These are phyloP conservation scores for Lepidonotus clava DNA, from an alignment of 2,888 invertebrate genomes.

Conservation along the genomic window DNA sequence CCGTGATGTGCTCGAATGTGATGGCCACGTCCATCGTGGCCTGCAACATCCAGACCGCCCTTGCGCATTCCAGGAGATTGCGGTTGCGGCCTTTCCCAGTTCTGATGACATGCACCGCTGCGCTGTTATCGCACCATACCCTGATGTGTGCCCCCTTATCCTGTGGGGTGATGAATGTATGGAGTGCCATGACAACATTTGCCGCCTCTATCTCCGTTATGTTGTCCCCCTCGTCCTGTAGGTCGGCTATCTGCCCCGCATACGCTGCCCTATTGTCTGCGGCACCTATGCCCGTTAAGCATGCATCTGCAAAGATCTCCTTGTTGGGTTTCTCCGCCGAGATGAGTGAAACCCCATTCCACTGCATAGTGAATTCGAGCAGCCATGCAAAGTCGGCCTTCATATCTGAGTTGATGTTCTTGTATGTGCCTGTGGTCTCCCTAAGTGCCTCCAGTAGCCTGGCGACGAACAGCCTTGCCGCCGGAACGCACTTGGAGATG, in stretches of 20 bases:
- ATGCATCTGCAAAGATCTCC: no score
- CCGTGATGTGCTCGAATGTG: not conserved
- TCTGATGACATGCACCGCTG: not conserved
- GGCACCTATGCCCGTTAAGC: not conserved
- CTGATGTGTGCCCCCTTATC: not conserved
- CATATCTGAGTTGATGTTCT: not conserved
- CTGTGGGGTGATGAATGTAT: not conserved
- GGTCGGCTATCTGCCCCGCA: not conserved
- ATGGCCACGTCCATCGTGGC: not conserved
- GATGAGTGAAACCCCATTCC: no score
- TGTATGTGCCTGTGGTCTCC: not conserved
- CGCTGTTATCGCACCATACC: not conserved
- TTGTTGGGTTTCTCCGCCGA: no score
- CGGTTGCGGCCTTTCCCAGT: not conserved
- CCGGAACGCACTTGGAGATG: not conserved
- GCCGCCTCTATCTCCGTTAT: not conserved
- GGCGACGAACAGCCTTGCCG: not conserved
- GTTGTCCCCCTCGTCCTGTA: not conserved
- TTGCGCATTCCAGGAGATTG: not conserved
- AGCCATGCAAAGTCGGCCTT: not conserved
- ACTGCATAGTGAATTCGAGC: no score
- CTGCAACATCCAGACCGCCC: not conserved
- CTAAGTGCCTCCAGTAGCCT: not conserved
- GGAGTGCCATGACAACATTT: not conserved
- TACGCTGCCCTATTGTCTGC: not conserved